A percentile compares a stretch with the other conserved stretches of the same genome.
These are phyloP conservation scores for Alfaro cultratus DNA, from an alignment of 2,797 vertebrate genomes.

Conservation along the genomic window DNA sequence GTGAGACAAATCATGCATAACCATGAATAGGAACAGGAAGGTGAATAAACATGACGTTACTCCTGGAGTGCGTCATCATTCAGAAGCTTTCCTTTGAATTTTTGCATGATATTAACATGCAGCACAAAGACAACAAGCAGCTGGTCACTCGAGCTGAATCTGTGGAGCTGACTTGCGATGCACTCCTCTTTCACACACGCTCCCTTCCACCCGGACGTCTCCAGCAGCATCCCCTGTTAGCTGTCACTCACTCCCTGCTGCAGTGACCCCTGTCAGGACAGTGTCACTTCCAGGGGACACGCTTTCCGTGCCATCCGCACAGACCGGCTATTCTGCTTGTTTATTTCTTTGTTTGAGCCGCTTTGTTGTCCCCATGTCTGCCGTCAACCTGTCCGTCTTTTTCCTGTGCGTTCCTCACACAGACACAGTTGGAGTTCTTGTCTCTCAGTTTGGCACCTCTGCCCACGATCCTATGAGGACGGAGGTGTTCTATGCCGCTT, in stretches of 20 bases:
- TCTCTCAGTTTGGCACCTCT: constrained; percentile 25
- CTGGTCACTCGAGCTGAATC: constrained; percentile 34
- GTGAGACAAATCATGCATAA: constrained; percentile 8
- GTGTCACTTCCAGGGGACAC: constrained; percentile 56
- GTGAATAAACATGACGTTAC: constrained; percentile 3
- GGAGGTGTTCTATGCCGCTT: constrained; percentile 37
- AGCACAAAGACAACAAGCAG: constrained; percentile 30
- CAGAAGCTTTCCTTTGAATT: constrained; percentile 10
- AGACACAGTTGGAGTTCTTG: constrained; percentile 26
- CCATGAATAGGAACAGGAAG: not conserved
- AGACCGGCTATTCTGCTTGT: constrained; percentile 45
- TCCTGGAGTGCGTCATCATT: not conserved
- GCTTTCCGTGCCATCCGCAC: constrained; percentile 44
- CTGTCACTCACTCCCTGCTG: constrained; percentile 64
- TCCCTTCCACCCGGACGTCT: constrained; percentile 10
- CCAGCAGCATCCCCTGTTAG: constrained; percentile 48
- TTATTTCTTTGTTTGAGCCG: constrained; percentile 60
- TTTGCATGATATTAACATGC: constrained; percentile 35
- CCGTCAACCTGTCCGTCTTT: constrained; percentile 48
- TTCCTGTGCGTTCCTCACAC: constrained; percentile 9
- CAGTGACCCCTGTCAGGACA: constrained; percentile 73
- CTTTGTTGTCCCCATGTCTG: constrained; percentile 42
- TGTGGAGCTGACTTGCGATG: constrained; percentile 40
- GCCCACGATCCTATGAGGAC: constrained; percentile 21
- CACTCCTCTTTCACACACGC: constrained; percentile 25